These are phyloP conservation scores for Podotricha telesiphe DNA, from an alignment of 2,888 invertebrate species.

Conservation along the genomic window DNA sequence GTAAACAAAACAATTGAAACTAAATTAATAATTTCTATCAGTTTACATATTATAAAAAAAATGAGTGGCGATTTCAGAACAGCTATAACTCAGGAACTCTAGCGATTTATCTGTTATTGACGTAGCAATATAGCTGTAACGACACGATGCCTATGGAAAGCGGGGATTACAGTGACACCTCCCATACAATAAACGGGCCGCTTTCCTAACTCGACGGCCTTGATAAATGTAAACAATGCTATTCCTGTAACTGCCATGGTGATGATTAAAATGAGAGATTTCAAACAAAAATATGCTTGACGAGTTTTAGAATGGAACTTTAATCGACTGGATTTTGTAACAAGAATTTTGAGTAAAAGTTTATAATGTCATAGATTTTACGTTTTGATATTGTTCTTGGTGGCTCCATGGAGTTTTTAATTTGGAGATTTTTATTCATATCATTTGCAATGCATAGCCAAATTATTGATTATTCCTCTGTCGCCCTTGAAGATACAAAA, in stretches of 20 bases:
- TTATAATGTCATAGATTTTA: too few relatives aligned
- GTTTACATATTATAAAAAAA: neutral
- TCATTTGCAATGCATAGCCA: too few relatives aligned
- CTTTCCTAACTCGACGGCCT: conserved; percentile 38
- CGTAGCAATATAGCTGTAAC: conserved; percentile 68
- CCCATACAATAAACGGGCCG: conserved; percentile 52
- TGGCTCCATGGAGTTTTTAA: neutral
- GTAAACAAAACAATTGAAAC: too few relatives aligned
- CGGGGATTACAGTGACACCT: conserved; percentile 56
- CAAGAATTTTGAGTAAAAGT: neutral
- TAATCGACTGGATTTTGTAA: conserved; percentile 7
- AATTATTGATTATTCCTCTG: too few relatives aligned
- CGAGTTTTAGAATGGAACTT: conserved; percentile 14
- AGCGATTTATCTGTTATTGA: conserved; percentile 67
- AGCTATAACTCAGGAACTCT: conserved; percentile 47
- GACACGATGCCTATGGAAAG: conserved; percentile 58
- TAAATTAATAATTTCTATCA: too few relatives aligned
- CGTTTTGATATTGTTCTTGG: neutral
- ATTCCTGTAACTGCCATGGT: conserved; percentile 27
- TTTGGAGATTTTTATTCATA: too few relatives aligned
- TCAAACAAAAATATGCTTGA: conserved; percentile 22
- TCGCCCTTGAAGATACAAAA: too few relatives aligned
- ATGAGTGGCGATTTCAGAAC: conserved; percentile 43
- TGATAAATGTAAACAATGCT: conserved; percentile 42
- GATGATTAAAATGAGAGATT: conserved; percentile 26